Conservation (phyloP, 2,113 vertebrate genomes). For the Cichladusa arquata region DNA sequence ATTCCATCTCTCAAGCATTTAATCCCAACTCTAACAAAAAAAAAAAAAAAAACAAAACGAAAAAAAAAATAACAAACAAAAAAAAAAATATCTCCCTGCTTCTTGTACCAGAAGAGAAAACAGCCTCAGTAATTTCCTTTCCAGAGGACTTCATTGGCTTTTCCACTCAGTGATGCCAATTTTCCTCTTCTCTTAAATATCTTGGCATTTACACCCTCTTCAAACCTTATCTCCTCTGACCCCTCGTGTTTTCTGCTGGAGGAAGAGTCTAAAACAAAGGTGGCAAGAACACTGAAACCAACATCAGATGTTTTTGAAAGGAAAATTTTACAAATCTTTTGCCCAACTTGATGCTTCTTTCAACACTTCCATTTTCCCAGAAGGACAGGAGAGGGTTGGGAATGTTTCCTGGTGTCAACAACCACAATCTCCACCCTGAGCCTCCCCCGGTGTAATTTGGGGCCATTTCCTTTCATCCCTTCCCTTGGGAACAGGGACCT, state of each 20-base stretch:
- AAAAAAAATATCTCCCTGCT: background rate
- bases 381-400: background rate
- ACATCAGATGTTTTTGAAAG: background rate
- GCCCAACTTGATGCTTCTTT: background rate
- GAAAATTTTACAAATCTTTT: background rate
- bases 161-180: background rate
- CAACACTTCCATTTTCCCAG: background rate
- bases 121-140: background rate
- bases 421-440: accelerated
- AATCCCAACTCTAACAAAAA: too few relatives aligned
- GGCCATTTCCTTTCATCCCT: background rate
- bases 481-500: accelerated
- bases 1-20: too few relatives aligned
- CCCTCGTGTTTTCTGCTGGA: background rate
- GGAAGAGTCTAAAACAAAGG: background rate
- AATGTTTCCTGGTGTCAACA: background rate
- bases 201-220: background rate
- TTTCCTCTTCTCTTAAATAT: background rate
- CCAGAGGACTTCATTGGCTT: background rate
- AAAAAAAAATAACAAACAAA: too few relatives aligned
- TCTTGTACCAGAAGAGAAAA: background rate
- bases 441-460: background rate
- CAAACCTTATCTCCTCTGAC: background rate
- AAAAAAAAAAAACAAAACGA: too few relatives aligned
- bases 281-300: background rate